Evolutionary conservation across 2,797 vertebrate species (phyloP).

Genomic region (Anguilla marmorata): DNA sequence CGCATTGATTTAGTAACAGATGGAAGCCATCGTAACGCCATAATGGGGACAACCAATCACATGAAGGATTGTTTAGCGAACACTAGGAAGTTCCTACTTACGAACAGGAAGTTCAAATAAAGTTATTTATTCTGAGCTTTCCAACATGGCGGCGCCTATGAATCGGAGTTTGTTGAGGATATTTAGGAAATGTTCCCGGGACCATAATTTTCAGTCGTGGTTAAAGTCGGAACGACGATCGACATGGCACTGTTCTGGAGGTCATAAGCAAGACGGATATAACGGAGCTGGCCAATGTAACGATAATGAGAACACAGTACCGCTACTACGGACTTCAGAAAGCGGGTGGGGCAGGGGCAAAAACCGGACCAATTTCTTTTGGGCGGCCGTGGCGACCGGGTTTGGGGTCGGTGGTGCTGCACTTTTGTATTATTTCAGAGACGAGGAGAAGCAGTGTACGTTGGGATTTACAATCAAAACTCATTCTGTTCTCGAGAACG

Average conservation of each 20-base stretch:
- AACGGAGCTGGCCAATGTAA: not conserved
- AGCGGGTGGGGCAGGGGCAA: slow-evolving; percentile 12
- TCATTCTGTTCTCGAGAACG: slow-evolving; percentile 34
- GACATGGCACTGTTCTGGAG: not conserved
- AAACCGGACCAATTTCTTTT: slow-evolving; percentile 28
- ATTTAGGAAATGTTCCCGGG: slow-evolving; percentile 10
- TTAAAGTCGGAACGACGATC: not conserved
- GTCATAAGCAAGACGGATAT: not conserved
- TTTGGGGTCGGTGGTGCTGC: slow-evolving; percentile 64
- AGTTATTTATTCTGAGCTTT: not conserved
- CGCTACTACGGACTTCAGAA: slow-evolving; percentile 28
- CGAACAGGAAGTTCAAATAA: slow-evolving; percentile 14
- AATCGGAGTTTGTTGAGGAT: not conserved
- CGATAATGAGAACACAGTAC: slow-evolving; percentile 19
- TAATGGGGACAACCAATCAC: not conserved
- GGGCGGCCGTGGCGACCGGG: slow-evolving; percentile 51
- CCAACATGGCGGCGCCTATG: not conserved
- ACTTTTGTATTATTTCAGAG: slow-evolving; percentile 46
- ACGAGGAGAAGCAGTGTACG: slow-evolving; percentile 26
- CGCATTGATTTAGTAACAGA: too few relatives aligned
- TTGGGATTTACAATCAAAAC: not conserved
- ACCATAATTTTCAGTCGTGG: slow-evolving; percentile 9
- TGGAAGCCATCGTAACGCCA: not conserved
- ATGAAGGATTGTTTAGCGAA: not conserved
- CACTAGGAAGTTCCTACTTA: not conserved